Base-by-base conservation (phyloP, 1,140 invertebrate genomes). In the Drosophila paulistorum region DNA sequence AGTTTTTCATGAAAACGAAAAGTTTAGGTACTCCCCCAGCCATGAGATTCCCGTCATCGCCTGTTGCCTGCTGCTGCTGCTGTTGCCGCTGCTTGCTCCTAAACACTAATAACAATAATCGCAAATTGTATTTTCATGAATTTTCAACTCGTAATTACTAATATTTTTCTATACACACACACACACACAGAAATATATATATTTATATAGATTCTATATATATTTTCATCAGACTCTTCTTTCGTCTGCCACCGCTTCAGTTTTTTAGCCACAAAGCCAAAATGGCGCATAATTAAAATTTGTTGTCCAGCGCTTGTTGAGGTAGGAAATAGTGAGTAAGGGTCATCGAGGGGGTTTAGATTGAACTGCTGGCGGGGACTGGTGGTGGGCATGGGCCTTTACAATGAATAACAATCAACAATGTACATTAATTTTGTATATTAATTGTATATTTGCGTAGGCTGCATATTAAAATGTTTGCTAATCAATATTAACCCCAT, bases 321-420 rank as follows among this genome's bases (percentile, higher is more conserved):
- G 26, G n/a, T 23, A 42, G 17, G 67, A 45, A 63, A 23, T 35
- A 10, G 14, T 6, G 30, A 1, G 26, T 55, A 6, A 30, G 45
- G 23, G 41, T 17, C 30, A 14, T 9, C 6, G 30, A 13, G 3
- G 3, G 20, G 45, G 30, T 30, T 30, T 13, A 5, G 42, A 14
- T 11, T 33, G 33, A 33, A 30, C 30, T 64, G 54, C 2, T 30
- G 26, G 30, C 30, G 30, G 23, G 23, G 1, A 23, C 2, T 4
- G 3, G 30, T 30, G 30, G 6, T 0, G 6, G 30, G 30, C 1
- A 3, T 30, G 30, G 71, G 33, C 51, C 55, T 62, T 71, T 74
- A 80, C 83, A 87, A 87, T 87, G 84, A 87, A 87, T 87, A 89
- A 89, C 84, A 89, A 89, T 89, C 77, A 89, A 89, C 84, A 89